Evolutionary conservation across 2,888 invertebrate genomes (phyloP), one percentile per base, ranked within the genome.

Genomic region (Fabriciana adippe): DNA sequence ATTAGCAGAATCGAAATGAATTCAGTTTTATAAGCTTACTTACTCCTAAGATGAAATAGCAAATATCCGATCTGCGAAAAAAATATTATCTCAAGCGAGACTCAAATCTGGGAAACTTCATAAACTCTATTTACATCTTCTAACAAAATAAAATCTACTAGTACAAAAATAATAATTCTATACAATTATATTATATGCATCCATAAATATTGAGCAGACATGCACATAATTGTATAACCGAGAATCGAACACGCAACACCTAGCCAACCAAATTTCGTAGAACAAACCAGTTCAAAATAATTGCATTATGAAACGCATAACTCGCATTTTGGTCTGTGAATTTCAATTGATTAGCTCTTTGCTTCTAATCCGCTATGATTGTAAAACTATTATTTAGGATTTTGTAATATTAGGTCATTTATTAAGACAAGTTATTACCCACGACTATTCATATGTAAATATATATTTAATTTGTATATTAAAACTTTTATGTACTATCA

Each of bases 291-390:
- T 73, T 69, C 63, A 68, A 66, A 74, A 74, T 74, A 74, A 73
- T 73, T 71, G 63, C 67, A 63, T 73, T 73, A 72, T 73, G 73
- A 73, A 73, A 73, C 67, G 65, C 71, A 73, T 73, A 69, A 56
- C 69, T 71, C 67, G 69, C 69, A 69, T 72, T 69, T 67, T 72
- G 62, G 67, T 67, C 68, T 69, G 62, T 56, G 67, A 64, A 68
- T 68, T 69, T 69, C 67, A 72, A 72, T 72, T 72, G 69, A 69
- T 72, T 69, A 69, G 51, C 35, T 51, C 16, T 41, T 35, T 35
- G 18, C 61, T 31, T 65, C 57, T 71, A 67, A 69, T 64, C 66
- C 51, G 47, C 35, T 41, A 47, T 63, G 53, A 64, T 69, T 64
- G 53, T 67, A n/a, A 21, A 15, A 13, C 26, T 47, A 16, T 48